A percentile compares a stretch with the other conserved stretches of the same genome.
These are phyloP conservation scores for Turritopsis rubra DNA, from an alignment of 30 jellyfish, hydroid and myxozoan genomes.

Conservation along the genomic window DNA sequence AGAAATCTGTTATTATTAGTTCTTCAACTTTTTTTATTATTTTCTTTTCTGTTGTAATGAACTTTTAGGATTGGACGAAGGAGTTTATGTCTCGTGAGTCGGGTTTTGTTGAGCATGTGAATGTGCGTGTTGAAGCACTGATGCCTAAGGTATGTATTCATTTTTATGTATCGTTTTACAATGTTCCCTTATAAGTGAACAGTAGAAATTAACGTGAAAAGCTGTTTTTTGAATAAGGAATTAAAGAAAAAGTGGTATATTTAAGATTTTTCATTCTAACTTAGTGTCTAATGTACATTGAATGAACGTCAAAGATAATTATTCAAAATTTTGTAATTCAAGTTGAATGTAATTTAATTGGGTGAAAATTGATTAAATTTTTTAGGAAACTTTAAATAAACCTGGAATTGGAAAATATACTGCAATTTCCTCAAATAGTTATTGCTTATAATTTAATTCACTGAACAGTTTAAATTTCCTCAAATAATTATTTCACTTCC, in stretches of 20 bases:
- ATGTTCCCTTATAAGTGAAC: no score
- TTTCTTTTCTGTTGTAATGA: neutral
- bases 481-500: neutral
- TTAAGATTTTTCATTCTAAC: no score
- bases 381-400: no score
- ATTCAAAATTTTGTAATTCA: no score
- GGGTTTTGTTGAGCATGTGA: constrained; percentile 86
- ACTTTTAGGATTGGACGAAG: constrained; percentile 93
- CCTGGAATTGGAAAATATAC: neutral
- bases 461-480: neutral
- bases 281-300: no score
- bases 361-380: no score
- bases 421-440: neutral
- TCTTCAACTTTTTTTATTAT: neutral
- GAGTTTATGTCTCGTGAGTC: constrained; percentile 76
- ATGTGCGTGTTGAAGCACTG: constrained; percentile 64
- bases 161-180: neutral
- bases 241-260: no score
- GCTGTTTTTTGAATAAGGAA: no score
- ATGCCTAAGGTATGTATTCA: constrained; percentile 90
- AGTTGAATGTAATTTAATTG: no score
- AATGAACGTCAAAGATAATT: no score
- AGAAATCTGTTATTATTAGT: neutral
- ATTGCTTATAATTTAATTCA: no score
- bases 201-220: no score